Base-by-base conservation (phyloP, 2,888 invertebrate genomes). In the Cheilosia variabilis region DNA sequence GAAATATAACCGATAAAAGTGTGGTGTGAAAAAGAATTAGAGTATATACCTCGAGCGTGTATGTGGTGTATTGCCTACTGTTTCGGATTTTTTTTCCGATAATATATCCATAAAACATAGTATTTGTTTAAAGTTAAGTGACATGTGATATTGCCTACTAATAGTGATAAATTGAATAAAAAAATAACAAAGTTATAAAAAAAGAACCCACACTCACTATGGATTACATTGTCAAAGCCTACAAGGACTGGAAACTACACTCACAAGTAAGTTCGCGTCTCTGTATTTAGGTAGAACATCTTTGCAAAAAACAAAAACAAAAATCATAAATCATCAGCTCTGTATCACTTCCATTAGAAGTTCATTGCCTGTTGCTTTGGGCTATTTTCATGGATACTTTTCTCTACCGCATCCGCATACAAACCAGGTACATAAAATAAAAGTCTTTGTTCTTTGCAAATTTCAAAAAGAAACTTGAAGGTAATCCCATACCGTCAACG, bases 161-260 rank as follows among this genome's bases (percentile, higher is more conserved):
- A 63, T 45, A 68, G 62, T 73, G 50, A 55, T 58, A 27, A 50
- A 47, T 55, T 58, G 0, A 37, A 13, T 37, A 34, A 10, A 10
- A 87, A 84, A 34, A 31, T 2, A 34, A 34, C 86, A 84, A 83
- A 75, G 31, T 65, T 77, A 69, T 88, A 37, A 60, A 13, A 65
- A 72, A 24, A 58, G 37, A 37, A 88, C 63, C 34, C 24, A 9
- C 27, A 73, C 76, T 58, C 47, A 89, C 88, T 89, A 92, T 92
- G 92, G 92, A 92, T 91, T 92, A 91, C 83, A 89, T 92, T 87
- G 91, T 92, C 73, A 92, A 91, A 88, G 90, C 91, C 50, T 92
- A 92, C 88, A 92, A 92, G 89, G 92, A 92, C 88, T 92, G 92
- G 92, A 92, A 91, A 88, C 88, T 92, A 88, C 91, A 92, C 80